phyloP scores from a whole-genome alignment of 2,888 invertebrate species.

The Megastigmus dorsalis region DNA sequence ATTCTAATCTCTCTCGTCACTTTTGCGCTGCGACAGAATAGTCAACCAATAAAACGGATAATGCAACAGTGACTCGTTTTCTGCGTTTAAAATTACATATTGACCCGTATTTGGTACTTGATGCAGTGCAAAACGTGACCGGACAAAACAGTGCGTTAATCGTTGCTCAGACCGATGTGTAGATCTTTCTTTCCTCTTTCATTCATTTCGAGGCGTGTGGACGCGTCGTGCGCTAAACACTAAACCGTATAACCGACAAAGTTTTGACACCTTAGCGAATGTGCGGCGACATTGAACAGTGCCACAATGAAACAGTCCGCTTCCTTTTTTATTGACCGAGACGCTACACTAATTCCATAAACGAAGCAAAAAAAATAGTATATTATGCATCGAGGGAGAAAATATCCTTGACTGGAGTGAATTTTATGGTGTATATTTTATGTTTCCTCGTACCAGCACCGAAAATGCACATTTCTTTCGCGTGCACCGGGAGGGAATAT shows the following conservation, averaged over 20 bases:
- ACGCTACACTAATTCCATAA: too few species aligned
- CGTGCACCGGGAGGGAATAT: too few species aligned
- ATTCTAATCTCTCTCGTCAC: neutral
- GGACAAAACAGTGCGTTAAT: constrained; percentile 3
- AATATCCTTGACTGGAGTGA: too few species aligned
- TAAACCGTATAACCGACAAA: neutral
- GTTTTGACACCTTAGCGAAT: constrained; percentile 27
- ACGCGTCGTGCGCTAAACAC: neutral
- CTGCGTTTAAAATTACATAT: neutral
- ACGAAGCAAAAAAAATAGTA: too few species aligned
- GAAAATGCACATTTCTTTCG: too few species aligned
- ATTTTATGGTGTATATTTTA: too few species aligned
- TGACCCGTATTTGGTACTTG: neutral
- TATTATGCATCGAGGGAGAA: too few species aligned
- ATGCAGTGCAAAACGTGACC: constrained; percentile 4
- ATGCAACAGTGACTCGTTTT: neutral
- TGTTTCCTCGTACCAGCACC: too few species aligned
- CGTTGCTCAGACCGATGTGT: constrained; percentile 36
- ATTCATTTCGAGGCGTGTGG: neutral
- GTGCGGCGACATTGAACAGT: constrained; percentile 5
- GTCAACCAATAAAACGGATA: neutral
- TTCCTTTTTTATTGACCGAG: constrained; percentile 21
- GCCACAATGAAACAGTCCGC: neutral
- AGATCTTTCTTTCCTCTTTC: constrained; percentile 17
- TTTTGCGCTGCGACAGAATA: constrained; percentile 14